Base-by-base conservation (phyloP, 2,113 vertebrate genomes). In the Megaceryle torquata region DNA sequence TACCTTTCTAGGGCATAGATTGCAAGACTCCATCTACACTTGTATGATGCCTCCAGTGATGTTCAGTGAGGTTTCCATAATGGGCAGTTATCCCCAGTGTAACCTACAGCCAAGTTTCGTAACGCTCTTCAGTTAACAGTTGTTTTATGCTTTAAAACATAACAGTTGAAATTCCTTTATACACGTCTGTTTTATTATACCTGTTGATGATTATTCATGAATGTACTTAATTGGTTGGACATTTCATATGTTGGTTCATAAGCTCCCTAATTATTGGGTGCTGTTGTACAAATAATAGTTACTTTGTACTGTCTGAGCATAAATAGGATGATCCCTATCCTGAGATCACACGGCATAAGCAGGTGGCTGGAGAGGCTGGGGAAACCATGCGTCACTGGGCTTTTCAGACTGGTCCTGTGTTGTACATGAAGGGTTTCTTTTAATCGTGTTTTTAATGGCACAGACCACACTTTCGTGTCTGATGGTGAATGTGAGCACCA, bases 211-310 rank as follows among this genome's bases (percentile, higher is more conserved):
- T 96, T 97, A 92, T 97, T 96, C 95, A 95, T 95, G 89, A 95
- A 78, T 59, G 74, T 94, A 90, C 88, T 77, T 93, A 96, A 72
- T 25, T 9, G 37, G 37, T 37, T 37, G 37, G 37, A 37, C 90
- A 63, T 96, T 96, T 93, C 76, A 89, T 92, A 43, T 70, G 92
- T 67, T 76, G 64, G 59, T 95, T 96, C 88, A 93, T 94, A 92
- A 96, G 69, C 88, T 96, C 95, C 54, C 78, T 95, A 95, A 97
- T 97, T 97, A 96, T 7, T 92, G 89, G 89, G 93, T 97, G 84
- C 94, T 92, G 88, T 76, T 94, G 78, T 91, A 67, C 89, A 95
- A 93, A 92, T 96, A 96, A 44, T 95, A 88, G 82, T 91, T 94
- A 89, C 91, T 95, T 92, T 77, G 93, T 91, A 76, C 83, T 60